Conservation (phyloP, 2,113 vertebrate genomes). For the Paradoxurus hermaphroditus region DNA sequence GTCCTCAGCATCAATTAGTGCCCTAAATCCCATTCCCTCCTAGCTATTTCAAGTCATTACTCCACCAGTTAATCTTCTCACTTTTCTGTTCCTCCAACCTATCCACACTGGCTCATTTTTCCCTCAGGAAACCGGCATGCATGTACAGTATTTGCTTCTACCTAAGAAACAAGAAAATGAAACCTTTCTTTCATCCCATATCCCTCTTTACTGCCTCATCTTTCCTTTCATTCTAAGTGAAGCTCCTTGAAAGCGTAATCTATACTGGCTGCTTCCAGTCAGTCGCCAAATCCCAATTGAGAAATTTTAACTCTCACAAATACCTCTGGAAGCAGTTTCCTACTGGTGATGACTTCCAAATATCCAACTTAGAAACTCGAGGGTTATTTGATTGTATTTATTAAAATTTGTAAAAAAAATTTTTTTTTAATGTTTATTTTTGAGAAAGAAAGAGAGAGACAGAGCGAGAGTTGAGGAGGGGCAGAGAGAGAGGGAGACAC, state of each 20-base stretch:
- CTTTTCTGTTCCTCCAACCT: constrained; percentile 6
- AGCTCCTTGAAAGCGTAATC: not conserved
- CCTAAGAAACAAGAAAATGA: not conserved
- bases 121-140: not conserved
- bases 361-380: not conserved
- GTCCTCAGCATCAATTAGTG: not conserved
- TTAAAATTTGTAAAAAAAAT: too few relatives aligned
- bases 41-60: not conserved
- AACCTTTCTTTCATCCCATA: not conserved
- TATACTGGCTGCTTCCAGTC: not conserved
- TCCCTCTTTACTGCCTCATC: not conserved
- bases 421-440: too few relatives aligned
- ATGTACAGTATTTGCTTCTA: not conserved
- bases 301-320: not conserved
- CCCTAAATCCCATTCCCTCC: not conserved
- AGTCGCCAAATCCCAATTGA: not conserved
- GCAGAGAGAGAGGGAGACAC: too few relatives aligned
- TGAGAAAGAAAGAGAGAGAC: too few relatives aligned
- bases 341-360: not conserved
- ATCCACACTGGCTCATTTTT: not conserved
- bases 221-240: not conserved
- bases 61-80: not conserved
- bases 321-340: not conserved
- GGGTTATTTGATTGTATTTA: too few relatives aligned
- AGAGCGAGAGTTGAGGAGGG: too few relatives aligned